Percentiles rank a stretch among this genome's conserved stretches.
phyloP scores from a whole-genome alignment of 1,140 invertebrate genomes.

The Dufourea novaeangliae region DNA sequence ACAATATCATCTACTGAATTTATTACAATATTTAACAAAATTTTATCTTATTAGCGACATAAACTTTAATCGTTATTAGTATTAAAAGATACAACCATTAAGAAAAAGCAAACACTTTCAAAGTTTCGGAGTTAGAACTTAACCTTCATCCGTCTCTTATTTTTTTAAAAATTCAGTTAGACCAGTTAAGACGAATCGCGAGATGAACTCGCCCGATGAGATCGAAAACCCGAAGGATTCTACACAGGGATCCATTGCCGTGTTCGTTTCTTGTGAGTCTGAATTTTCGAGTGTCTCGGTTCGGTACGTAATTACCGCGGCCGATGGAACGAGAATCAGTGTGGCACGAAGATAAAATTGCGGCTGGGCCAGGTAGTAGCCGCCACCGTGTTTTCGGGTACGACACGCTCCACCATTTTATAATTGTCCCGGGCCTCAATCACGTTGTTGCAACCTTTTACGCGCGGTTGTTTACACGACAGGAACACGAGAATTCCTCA shows the following conservation, averaged over 20 bases:
- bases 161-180: no score
- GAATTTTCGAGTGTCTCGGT: constrained; percentile 18
- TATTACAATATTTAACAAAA: no score
- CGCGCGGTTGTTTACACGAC: background rate
- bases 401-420: background rate
- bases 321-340: constrained; percentile 9
- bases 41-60: no score
- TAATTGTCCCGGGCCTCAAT: background rate
- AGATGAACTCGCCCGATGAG: constrained; percentile 34
- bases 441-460: background rate
- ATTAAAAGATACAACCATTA: no score
- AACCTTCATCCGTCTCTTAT: no score
- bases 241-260: constrained; percentile 38
- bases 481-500: background rate
- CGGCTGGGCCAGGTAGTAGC: background rate
- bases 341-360: constrained; percentile 4
- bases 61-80: no score
- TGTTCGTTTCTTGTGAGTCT: constrained; percentile 26
- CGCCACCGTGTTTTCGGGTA: constrained; percentile 1
- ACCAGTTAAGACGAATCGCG: no score
- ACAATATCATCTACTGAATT: no score
- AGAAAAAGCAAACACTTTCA: no score
- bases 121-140: no score
- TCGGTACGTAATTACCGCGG: constrained; percentile 34
- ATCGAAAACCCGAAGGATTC: constrained; percentile 54